Evolutionary conservation across 2,888 invertebrate genomes (phyloP).

Genomic region (Asteroscopus sphinx): DNA sequence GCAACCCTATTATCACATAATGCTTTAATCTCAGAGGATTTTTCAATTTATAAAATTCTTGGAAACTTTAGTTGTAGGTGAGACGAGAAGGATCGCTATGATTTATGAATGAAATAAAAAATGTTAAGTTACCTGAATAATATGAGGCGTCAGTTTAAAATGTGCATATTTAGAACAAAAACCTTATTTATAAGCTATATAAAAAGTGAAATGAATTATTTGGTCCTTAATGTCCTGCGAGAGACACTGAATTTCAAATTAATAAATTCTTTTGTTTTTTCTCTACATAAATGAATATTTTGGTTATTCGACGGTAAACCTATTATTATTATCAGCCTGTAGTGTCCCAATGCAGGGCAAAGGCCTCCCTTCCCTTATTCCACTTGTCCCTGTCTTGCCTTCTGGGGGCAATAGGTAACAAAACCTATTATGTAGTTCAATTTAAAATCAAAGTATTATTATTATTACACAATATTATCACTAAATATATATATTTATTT

Average conservation of each 20-base stretch:
- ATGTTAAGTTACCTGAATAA: constrained; percentile 45
- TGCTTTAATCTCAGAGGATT: constrained; percentile 62
- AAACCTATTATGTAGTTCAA: no score
- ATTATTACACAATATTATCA: no score
- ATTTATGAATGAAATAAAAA: constrained; percentile 64
- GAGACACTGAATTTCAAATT: neutral
- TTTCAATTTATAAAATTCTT: constrained; percentile 74
- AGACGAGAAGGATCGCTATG: constrained; percentile 65
- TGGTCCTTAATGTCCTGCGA: constrained; percentile 8
- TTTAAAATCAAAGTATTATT: neutral
- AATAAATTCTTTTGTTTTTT: constrained; percentile 6
- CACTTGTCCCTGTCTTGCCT: no score
- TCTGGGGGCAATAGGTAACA: no score
- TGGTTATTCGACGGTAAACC: constrained; percentile 10
- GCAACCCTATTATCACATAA: constrained; percentile 69
- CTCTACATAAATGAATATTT: constrained; percentile 2
- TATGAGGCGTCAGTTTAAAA: constrained; percentile 31
- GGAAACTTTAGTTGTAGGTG: constrained; percentile 66
- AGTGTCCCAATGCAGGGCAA: no score
- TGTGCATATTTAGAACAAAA: constrained; percentile 48
- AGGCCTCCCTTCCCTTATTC: no score
- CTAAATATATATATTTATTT: constrained; percentile 6
- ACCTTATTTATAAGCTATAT: constrained; percentile 10
- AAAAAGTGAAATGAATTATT: neutral
- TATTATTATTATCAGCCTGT: no score